Conservation (phyloP, 2,797 vertebrate species). For the Chloroceryle inda region DNA sequence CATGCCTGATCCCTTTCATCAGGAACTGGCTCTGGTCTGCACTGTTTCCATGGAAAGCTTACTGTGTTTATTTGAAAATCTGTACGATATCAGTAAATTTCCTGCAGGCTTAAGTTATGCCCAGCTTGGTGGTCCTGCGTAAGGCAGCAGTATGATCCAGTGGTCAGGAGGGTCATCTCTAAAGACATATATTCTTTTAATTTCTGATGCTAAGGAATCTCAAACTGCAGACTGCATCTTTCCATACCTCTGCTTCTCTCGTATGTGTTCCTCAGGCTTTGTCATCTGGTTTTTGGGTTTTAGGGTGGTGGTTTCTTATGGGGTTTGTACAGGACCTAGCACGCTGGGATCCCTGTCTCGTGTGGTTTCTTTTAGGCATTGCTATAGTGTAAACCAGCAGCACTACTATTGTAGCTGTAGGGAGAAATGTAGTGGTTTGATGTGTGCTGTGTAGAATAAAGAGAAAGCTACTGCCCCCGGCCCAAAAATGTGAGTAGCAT, state of each 20-base stretch:
- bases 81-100: not conserved
- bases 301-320: not conserved
- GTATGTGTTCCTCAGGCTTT: not conserved
- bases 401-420: slow-evolving; percentile 43
- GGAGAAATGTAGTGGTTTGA: slow-evolving; percentile 37
- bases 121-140: not conserved
- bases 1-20: not conserved
- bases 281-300: not conserved
- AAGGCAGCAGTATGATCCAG: not conserved
- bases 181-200: not conserved
- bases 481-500: slow-evolving; percentile 29
- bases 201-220: not conserved
- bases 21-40: not conserved
- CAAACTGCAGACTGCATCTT: not conserved
- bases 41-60: not conserved
- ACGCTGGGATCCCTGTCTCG: not conserved
- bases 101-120: rapidly evolving
- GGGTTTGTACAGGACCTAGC: not conserved
- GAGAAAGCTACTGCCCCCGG: slow-evolving; percentile 41
- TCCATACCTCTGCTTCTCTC: not conserved
- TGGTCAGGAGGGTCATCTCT: not conserved
- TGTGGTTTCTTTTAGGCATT: slow-evolving; percentile 23
- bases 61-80: not conserved
- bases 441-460: slow-evolving; percentile 22
- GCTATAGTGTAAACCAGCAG: slow-evolving; percentile 6